These are phyloP conservation scores for Aphelocoma californica DNA, from an alignment of 2,797 vertebrate species.

Conservation along the genomic window DNA sequence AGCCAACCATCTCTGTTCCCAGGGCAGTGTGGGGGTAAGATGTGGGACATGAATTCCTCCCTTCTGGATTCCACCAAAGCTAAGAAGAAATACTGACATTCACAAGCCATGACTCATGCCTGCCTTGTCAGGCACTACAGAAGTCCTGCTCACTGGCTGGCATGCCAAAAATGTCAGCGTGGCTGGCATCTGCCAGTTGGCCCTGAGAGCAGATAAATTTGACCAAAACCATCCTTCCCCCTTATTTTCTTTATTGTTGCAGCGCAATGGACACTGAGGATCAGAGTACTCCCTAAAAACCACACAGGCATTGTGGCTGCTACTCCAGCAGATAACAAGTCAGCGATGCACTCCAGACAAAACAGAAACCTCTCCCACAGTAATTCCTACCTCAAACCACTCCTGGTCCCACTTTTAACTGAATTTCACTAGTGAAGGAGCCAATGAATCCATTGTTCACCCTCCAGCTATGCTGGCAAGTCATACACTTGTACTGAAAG, in stretches of 20 bases:
- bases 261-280: background rate
- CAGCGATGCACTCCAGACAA: background rate
- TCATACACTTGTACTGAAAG: background rate
- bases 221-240: background rate
- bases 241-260: background rate
- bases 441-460: background rate
- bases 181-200: background rate
- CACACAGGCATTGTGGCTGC: fast-evolving
- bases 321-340: background rate
- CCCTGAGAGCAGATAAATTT: background rate
- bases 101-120: background rate
- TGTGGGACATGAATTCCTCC: background rate
- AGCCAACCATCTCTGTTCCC: background rate
- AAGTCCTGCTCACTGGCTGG: background rate
- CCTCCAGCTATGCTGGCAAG: background rate
- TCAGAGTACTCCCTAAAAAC: background rate
- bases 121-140: background rate
- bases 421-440: background rate
- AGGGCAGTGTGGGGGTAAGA: background rate
- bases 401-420: background rate
- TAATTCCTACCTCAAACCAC: background rate
- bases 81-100: slow-evolving; percentile 7
- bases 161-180: background rate
- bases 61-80: slow-evolving; percentile 3
- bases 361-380: background rate